Conservation (phyloP, 2,888 invertebrate genomes). For the Lithosia quadra region DNA sequence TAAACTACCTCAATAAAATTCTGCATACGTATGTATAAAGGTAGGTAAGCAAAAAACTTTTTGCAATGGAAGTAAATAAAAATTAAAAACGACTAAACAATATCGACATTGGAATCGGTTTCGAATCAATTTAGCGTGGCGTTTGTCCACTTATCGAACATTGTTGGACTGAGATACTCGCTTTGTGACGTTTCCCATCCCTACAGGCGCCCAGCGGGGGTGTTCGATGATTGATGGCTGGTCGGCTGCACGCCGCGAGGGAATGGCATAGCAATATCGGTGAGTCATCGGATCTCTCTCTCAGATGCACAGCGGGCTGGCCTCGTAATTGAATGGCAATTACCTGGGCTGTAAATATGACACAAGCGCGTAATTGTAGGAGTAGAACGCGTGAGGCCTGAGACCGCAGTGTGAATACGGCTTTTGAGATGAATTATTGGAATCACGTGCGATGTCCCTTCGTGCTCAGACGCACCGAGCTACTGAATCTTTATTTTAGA, state of each 20-base stretch:
- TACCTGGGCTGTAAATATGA: conserved; percentile 88
- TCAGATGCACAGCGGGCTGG: conserved; percentile 75
- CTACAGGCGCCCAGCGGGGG: conserved; percentile 82
- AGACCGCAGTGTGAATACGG: conserved; percentile 76
- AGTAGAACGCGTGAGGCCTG: conserved; percentile 80
- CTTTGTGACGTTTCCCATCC: conserved; percentile 83
- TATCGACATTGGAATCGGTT: conserved; percentile 70
- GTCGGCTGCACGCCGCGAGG: conserved; percentile 72
- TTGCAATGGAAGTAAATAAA: conserved; percentile 27
- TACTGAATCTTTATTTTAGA: conserved; percentile 45
- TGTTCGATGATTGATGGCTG: conserved; percentile 84
- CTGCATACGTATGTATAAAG: not conserved
- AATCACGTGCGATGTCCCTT: conserved; percentile 70
- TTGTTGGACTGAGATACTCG: conserved; percentile 77
- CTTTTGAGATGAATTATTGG: conserved; percentile 81
- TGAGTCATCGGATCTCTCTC: conserved; percentile 59
- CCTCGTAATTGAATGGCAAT: conserved; percentile 87
- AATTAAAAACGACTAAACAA: conserved; percentile 72
- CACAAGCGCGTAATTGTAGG: conserved; percentile 87
- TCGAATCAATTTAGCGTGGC: conserved; percentile 82
- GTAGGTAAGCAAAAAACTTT: not conserved
- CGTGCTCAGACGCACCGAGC: conserved; percentile 34
- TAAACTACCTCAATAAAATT: not conserved
- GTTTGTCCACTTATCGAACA: conserved; percentile 84
- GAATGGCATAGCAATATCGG: conserved; percentile 62